Conservation (phyloP, 2,797 vertebrate genomes). For the Alectoris magna region DNA sequence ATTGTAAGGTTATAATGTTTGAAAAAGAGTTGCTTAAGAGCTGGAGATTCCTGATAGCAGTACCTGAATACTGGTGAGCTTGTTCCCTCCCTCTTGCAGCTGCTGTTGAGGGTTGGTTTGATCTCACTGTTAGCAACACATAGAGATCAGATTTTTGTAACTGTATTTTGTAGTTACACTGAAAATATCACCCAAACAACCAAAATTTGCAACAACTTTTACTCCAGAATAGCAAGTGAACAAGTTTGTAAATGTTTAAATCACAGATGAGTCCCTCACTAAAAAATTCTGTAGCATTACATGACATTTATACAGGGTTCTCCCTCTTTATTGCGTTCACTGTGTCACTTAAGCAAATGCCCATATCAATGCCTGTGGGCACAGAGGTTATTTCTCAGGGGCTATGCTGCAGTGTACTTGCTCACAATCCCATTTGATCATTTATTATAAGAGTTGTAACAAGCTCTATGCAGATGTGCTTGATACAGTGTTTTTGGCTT, state of each 20-base stretch:
- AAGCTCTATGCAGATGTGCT: neutral
- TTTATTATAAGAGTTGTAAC: neutral
- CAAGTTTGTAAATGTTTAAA: neutral
- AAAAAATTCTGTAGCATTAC: neutral
- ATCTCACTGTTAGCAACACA: neutral
- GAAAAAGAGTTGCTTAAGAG: constrained; percentile 49
- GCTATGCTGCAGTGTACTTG: neutral
- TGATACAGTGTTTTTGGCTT: neutral
- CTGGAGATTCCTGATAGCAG: constrained; percentile 45
- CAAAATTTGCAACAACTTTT: neutral
- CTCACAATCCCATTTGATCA: neutral
- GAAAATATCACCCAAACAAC: neutral
- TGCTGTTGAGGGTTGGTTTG: neutral
- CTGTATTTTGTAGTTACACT: neutral
- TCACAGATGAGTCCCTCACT: neutral
- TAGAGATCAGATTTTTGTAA: neutral
- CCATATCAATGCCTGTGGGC: neutral
- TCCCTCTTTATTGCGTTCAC: neutral
- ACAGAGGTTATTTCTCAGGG: neutral
- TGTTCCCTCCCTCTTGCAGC: constrained; percentile 22
- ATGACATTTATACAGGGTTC: neutral
- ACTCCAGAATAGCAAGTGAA: neutral
- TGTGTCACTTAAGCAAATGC: neutral
- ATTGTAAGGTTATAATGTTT: constrained; percentile 41
- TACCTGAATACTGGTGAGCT: constrained; percentile 39